Percentiles rank a stretch among this genome's conserved stretches.
phyloP scores from a whole-genome alignment of 1,140 invertebrate genomes.

The Planococcus citri region DNA sequence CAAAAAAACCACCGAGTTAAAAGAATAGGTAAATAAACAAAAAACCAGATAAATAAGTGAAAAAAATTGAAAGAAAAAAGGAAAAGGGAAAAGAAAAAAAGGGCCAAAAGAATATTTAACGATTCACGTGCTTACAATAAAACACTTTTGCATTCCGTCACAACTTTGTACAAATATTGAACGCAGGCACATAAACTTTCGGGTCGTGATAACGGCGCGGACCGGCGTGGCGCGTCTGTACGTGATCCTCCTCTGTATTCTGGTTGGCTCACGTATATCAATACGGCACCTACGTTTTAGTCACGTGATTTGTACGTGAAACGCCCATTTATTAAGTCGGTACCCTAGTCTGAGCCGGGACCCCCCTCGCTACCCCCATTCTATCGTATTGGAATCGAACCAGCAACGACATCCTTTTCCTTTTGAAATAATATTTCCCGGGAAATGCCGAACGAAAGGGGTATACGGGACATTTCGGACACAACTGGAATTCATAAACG shows the following conservation, averaged over 20 bases:
- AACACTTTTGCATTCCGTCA: conserved; percentile 1
- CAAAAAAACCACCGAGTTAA: too few relatives aligned
- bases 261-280: conserved; percentile 15
- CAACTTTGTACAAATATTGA: conserved; percentile 7
- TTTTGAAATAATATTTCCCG: conserved; percentile 18
- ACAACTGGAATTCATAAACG: conserved; percentile 14
- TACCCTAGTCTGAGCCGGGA: conserved; percentile 6
- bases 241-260: conserved; percentile 11
- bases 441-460: conserved; percentile 1
- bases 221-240: conserved; percentile 12
- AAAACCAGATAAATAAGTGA: too few relatives aligned
- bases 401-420: conserved; percentile 1
- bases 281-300: conserved; percentile 12
- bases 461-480: conserved; percentile 14
- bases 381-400: not conserved
- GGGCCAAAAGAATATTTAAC: not conserved
- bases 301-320: conserved; percentile 20
- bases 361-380: not conserved
- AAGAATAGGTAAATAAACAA: too few relatives aligned
- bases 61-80: not conserved
- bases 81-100: not conserved
- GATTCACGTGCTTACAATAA: conserved; percentile 6
- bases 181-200: conserved; percentile 1
- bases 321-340: conserved; percentile 19
- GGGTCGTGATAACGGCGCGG: conserved; percentile 13